Evolutionary conservation across 2,888 invertebrate species (phyloP).

Genomic region (Thymelicus sylvestris): DNA sequence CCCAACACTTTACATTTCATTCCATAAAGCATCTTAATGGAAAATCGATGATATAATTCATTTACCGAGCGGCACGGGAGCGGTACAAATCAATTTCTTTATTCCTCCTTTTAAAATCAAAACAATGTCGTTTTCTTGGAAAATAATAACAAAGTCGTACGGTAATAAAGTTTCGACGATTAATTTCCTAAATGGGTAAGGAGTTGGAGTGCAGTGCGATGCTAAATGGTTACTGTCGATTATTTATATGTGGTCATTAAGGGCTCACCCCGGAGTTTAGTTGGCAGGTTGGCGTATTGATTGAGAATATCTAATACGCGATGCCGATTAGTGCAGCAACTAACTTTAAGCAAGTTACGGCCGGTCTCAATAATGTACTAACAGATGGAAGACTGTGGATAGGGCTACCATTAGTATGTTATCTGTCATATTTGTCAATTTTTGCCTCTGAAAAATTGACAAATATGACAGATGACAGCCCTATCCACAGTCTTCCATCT

Average conservation of each 20-base stretch:
- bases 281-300: neutral
- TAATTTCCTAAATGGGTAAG: slow-evolving; percentile 75
- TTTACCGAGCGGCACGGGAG: slow-evolving; percentile 73
- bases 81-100: slow-evolving; percentile 68
- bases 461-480: too few relatives aligned
- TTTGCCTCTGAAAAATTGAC: too few relatives aligned
- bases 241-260: slow-evolving; percentile 29
- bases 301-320: neutral
- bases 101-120: slow-evolving; percentile 60
- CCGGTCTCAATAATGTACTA: too few relatives aligned
- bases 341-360: too few relatives aligned
- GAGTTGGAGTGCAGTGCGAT: slow-evolving; percentile 42
- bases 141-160: slow-evolving; percentile 53
- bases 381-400: too few relatives aligned
- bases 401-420: too few relatives aligned
- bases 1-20: slow-evolving; percentile 78
- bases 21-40: slow-evolving; percentile 84
- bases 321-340: too few relatives aligned
- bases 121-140: slow-evolving; percentile 64
- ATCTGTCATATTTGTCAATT: too few relatives aligned
- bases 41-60: slow-evolving; percentile 84
- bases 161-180: slow-evolving; percentile 68
- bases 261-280: slow-evolving; percentile 4
- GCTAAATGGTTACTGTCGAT: slow-evolving; percentile 25
- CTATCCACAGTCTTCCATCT: too few relatives aligned